Evolutionary conservation across 2,113 vertebrate species (phyloP), one percentile per base, ranked within the genome.

Genomic region (Malurus alboscapulatus): DNA sequence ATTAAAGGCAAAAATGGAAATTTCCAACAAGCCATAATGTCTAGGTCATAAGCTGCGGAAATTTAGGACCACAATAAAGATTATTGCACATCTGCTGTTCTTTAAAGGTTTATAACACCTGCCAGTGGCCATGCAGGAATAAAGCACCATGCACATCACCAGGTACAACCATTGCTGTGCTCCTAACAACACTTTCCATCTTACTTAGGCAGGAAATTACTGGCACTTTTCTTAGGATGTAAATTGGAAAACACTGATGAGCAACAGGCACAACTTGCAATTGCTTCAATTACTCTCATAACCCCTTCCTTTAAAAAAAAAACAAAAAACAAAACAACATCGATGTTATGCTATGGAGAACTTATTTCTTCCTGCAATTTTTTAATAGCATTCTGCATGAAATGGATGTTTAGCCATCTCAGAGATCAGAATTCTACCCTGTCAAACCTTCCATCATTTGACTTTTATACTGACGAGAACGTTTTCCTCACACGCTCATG

Each of bases 161-260:
- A 61, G 65, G 18, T 29, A 68, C 29, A 72, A 24, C 22, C 54
- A 32, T 27, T 84, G 40, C 4, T 15, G 1, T 53, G 53, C 62
- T 65, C 50, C 48, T 85, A 87, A 92, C 54, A 79, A 40, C 55
- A 17, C 9, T 38, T 65, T 84, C 57, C 30, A 15, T 91, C 90
- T 92, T 80, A 36, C 59, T 88, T 68, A 78, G 73, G 61, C 66
- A 87, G 77, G 66, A 94, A 87, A 81, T 87, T 84, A 72, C 73
- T 24, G 36, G 40, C 75, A 71, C 34, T 84, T 87, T 93, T 63
- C 72, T 93, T 81, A 3, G 53, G 69, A 86, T 59, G 66, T 67
- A 87, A 91, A 87, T n/a, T 67, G 62, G 84, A 91, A 89, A 87
- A 78, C 81, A 72, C 62, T 87, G 87, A 91, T 32, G 30, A 88